These are phyloP conservation scores for Echiichthys vipera DNA, from an alignment of 2,797 vertebrate species.

Conservation along the genomic window DNA sequence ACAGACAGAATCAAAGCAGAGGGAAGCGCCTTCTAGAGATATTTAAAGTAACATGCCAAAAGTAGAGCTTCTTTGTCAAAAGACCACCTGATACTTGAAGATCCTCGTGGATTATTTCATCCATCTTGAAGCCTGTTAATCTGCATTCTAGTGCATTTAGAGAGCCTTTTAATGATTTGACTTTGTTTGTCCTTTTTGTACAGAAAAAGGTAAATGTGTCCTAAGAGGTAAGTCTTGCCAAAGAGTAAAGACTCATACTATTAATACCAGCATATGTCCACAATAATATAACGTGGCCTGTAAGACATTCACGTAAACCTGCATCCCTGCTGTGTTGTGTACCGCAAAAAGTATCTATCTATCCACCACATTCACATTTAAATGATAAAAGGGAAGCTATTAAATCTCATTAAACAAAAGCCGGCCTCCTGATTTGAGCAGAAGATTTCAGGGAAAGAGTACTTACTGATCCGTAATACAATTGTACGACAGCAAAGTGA, in stretches of 20 bases:
- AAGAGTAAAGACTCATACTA: slow-evolving; percentile 89
- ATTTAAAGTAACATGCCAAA: slow-evolving; percentile 73
- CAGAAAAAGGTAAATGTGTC: slow-evolving; percentile 81
- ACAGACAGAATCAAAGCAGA: slow-evolving; percentile 41
- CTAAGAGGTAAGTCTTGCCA: slow-evolving; percentile 91
- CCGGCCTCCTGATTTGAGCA: slow-evolving; percentile 70
- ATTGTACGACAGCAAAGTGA: slow-evolving; percentile 51
- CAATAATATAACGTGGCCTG: slow-evolving; percentile 62
- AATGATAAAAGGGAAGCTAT: slow-evolving; percentile 41
- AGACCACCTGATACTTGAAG: slow-evolving; percentile 81
- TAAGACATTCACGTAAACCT: slow-evolving; percentile 60
- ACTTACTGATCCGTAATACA: slow-evolving; percentile 54
- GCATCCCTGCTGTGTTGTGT: slow-evolving; percentile 60
- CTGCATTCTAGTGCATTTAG: slow-evolving; percentile 83
- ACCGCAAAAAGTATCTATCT: slow-evolving; percentile 53
- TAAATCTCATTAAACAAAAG: slow-evolving; percentile 45
- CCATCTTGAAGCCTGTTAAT: slow-evolving; percentile 78
- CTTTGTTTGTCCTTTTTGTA: slow-evolving; percentile 67
- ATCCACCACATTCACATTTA: slow-evolving; percentile 52
- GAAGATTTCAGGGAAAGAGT: slow-evolving; percentile 93
- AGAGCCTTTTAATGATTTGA: slow-evolving; percentile 59
- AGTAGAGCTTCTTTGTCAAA: slow-evolving; percentile 70
- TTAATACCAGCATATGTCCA: slow-evolving; percentile 88
- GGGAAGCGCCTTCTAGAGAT: slow-evolving; percentile 67
- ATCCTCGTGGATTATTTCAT: slow-evolving; percentile 73